These are phyloP conservation scores for Drosophila pachea DNA, from an alignment of 1,140 invertebrate genomes.

Conservation along the genomic window DNA sequence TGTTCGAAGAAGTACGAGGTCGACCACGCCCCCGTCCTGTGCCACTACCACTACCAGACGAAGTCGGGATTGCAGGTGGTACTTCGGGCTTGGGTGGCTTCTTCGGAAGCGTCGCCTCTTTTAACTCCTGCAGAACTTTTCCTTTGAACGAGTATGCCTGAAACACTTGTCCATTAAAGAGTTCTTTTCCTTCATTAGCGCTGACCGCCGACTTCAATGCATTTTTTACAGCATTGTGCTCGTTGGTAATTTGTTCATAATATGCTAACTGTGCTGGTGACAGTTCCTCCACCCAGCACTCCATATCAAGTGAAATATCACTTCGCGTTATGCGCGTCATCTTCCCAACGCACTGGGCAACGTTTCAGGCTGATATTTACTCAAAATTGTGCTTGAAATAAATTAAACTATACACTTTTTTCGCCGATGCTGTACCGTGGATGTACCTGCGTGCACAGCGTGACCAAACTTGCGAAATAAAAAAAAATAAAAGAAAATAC, in stretches of 20 bases:
- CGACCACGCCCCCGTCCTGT: constrained; percentile 53
- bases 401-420: constrained; percentile 36
- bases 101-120: constrained; percentile 80
- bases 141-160: constrained; percentile 80
- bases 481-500: background rate
- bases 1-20: constrained; percentile 56
- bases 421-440: constrained; percentile 45
- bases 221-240: constrained; percentile 82
- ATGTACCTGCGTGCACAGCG: constrained; percentile 51
- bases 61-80: constrained; percentile 6
- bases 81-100: constrained; percentile 79
- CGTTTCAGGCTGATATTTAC: constrained; percentile 4
- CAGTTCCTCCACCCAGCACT: constrained; percentile 84
- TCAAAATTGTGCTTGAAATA: constrained; percentile 10
- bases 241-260: constrained; percentile 81
- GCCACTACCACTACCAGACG: background rate
- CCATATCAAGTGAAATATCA: constrained; percentile 81
- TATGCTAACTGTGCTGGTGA: constrained; percentile 82
- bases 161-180: constrained; percentile 82
- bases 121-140: constrained; percentile 73
- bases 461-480: constrained; percentile 7
- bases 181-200: constrained; percentile 81
- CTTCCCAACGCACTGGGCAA: constrained; percentile 39
- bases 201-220: constrained; percentile 81
- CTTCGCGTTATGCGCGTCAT: constrained; percentile 74